phyloP scores from a whole-genome alignment of 1,140 invertebrate species.

The Ctenoplectra terminalis region DNA sequence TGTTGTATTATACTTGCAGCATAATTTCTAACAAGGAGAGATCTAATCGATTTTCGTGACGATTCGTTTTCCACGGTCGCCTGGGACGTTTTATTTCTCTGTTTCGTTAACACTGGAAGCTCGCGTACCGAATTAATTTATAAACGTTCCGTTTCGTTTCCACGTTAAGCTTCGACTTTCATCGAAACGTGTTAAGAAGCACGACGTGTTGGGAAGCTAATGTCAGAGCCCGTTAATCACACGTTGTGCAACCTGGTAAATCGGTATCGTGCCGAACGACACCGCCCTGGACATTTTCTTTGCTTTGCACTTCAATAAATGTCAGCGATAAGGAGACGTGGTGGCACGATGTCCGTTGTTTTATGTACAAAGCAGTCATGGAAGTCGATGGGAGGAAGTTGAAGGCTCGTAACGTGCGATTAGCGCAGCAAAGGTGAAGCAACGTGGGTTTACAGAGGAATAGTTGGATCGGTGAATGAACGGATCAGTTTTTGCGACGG shows the following conservation, averaged over 20 bases:
- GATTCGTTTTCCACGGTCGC: background rate
- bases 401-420: background rate
- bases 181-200: background rate
- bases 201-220: background rate
- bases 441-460: background rate
- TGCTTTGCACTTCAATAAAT: conserved; percentile 9
- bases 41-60: background rate
- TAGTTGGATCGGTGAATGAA: background rate
- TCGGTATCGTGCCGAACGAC: conserved; percentile 4
- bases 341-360: background rate
- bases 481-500: background rate
- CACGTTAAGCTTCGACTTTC: background rate
- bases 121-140: background rate
- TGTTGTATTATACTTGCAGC: background rate
- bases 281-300: background rate
- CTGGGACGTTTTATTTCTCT: background rate
- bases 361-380: background rate
- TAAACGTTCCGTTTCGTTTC: background rate
- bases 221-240: conserved; percentile 33
- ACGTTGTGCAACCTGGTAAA: conserved; percentile 22
- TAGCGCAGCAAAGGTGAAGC: background rate
- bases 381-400: background rate
- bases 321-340: background rate
- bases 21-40: background rate
- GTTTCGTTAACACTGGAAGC: background rate